Evolutionary conservation across 2,113 vertebrate species (phyloP), one percentile per base, ranked within the genome.

Genomic region (Etia nguti): DNA sequence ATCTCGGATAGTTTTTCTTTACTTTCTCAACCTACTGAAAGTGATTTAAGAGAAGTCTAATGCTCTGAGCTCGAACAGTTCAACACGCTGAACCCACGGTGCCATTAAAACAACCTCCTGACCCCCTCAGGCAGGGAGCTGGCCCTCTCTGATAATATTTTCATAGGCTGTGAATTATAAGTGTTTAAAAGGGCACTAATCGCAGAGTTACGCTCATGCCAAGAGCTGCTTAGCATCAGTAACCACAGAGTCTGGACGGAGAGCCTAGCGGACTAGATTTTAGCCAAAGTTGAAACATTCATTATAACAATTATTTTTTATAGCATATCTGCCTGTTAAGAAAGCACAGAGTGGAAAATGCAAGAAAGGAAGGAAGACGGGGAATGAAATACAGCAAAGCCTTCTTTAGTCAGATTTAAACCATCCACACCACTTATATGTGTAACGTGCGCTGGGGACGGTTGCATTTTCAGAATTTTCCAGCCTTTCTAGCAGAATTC

Each of bases 91-190:
- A 94, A 91, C 91, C 93, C 85, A 83, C 81, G 92, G 89, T 93
- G 90, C 86, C 93, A 91, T 92, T 95, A 95, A 94, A 94, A 94
- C 81, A 89, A 93, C 93, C 89, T 91, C 89, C 90, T 94, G 94
- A 93, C 92, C 94, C 92, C 90, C 93, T 90, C 91, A 89, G 94
- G 94, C 95, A 92, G 80, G 88, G 88, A 90, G 93, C 91, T 89
- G 88, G 91, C 88, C 89, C 88, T 94, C 91, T 93, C 89, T 90
- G 93, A 94, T 94, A 96, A 96, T 96, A 96, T 96, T 96, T 95
- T 95, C 93, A 94, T 94, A 95, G 93, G 90, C 93, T 93, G 92
- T 94, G 94, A 95, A 95, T 96, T 93, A 87, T 94, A 93, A 90
- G 94, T 96, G 94, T 95, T 95, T 95, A 95, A 94, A 92, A 85